Conservation (phyloP, 2,888 invertebrate species). For the Cactoblastis cactorum region DNA sequence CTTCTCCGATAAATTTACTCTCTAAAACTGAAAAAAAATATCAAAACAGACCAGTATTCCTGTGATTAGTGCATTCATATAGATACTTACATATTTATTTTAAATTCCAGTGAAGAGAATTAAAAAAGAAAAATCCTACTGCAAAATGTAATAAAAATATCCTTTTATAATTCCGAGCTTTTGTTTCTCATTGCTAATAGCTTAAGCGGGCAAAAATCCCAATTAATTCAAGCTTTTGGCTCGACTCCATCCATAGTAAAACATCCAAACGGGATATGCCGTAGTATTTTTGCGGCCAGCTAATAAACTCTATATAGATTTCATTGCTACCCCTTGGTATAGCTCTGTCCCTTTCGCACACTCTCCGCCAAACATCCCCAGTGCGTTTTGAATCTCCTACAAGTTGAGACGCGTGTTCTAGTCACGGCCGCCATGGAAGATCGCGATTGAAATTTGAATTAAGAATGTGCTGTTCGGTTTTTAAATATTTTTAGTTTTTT, state of each 20-base stretch:
- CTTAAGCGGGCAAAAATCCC: not conserved
- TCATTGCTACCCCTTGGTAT: constrained; percentile 39
- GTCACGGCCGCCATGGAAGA: constrained; percentile 6
- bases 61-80: too few relatives aligned
- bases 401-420: constrained; percentile 30
- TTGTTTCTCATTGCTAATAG: not conserved
- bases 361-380: constrained; percentile 41
- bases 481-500: constrained; percentile 14
- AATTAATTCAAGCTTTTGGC: constrained; percentile 8
- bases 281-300: constrained; percentile 42
- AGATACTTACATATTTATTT: too few relatives aligned
- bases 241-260: constrained; percentile 18
- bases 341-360: constrained; percentile 44
- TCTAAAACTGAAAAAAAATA: too few relatives aligned
- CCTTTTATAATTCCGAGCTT: not conserved
- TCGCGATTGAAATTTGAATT: constrained; percentile 23
- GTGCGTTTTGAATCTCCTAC: constrained; percentile 49
- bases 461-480: constrained; percentile 25
- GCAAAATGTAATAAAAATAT: not conserved
- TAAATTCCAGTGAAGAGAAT: too few relatives aligned
- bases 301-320: constrained; percentile 54
- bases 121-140: not conserved
- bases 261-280: constrained; percentile 34
- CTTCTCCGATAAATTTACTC: too few relatives aligned
- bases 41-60: too few relatives aligned